Evolutionary conservation across 2,888 invertebrate genomes (phyloP), one percentile per base, ranked within the genome.

Genomic region (Dicyrtoma fusca): DNA sequence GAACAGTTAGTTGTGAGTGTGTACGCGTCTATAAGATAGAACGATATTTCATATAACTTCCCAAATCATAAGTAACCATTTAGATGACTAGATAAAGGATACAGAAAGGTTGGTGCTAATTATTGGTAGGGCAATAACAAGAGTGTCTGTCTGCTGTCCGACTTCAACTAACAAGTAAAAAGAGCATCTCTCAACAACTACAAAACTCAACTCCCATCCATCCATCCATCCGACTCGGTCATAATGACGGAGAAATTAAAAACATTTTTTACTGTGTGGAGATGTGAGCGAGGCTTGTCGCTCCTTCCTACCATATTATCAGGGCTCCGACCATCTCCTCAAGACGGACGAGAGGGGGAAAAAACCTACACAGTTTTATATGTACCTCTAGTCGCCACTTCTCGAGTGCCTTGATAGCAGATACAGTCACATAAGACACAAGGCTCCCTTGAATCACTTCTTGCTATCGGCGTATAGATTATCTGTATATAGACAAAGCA

Each of bases 121-220:
- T 76, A 76, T 74, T 76, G 62, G 68, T 69, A 64, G 74, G 71
- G 76, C 72, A 76, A 76, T 75, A 76, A 76, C 73, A 75, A 76
- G 73, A 73, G 72, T 75, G 76, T 72, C 74, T 76, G 72, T 69
- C 74, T 71, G 45, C 63, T 68, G 62, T 71, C 72, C 64, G 69
- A 65, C 72, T 65, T 49, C 66, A 17, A 42, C 49, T 61, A 65
- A 66, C 51, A 63, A 66, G 55, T 66, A 66, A 55, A 14, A 55
- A 65, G 25, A 25, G 68, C 47, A 59, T 55, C 66, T 57, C 57
- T 66, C 51, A 66, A 42, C 69, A 69, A 59, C 69, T 61, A 69
- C 34, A 34, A 34, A 34, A 69, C 57, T 69, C 59, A 49, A 49
- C 69, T 61, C 69, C 47, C 69, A 49, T 55, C 44, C 42, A 63